Base-by-base conservation (phyloP, 1,140 invertebrate genomes). In the Drosophila littoralis region DNA sequence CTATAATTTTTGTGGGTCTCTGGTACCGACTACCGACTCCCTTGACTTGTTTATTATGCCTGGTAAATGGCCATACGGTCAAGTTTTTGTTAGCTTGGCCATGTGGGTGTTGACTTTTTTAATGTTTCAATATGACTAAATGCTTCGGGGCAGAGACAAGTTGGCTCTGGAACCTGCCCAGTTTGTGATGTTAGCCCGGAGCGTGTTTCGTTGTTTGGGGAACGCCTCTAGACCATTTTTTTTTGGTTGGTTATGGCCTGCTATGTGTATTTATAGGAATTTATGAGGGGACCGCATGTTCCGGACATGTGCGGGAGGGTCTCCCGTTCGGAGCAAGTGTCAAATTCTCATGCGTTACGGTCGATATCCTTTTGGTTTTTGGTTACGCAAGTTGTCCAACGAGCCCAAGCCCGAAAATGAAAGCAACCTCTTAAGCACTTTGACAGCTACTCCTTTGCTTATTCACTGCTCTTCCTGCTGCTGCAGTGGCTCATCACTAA, bases 101-200 rank as follows among this genome's bases (percentile, higher is more conserved):
- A 54, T 75, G 78, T 83, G 85, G 85, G 79, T 90, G 85, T 90
- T 85, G 85, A 90, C 81, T 90, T 79, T 90, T 90, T 85, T 85
- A 90, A 90, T 90, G 85, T 85, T 90, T 90, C 85, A 90, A 89
- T 84, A 84, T 89, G 85, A 79, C 85, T 86, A 86, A 86, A 86
- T 86, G 82, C 82, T 80, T 76, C 66, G 75, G 72, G 82, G 69
- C 77, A 81, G 73, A 57, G 63, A 68, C 71, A 73, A 71, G 70
- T 59, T 63, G 46, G 66, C 42, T 66, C 28, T 65, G 60, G 68
- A 61, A 70, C 60, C 35, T 40, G 55, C 64, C 64, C 64, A 46
- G 48, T 68, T 73, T 73, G 40, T 48, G 40, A 9, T 22, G 58
- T 38, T 52, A 35, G 33, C 59, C 50, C 35, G 36, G 63, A 58